phyloP scores from a whole-genome alignment of 2,888 invertebrate genomes.

The Acanthosoma haemorrhoidale region DNA sequence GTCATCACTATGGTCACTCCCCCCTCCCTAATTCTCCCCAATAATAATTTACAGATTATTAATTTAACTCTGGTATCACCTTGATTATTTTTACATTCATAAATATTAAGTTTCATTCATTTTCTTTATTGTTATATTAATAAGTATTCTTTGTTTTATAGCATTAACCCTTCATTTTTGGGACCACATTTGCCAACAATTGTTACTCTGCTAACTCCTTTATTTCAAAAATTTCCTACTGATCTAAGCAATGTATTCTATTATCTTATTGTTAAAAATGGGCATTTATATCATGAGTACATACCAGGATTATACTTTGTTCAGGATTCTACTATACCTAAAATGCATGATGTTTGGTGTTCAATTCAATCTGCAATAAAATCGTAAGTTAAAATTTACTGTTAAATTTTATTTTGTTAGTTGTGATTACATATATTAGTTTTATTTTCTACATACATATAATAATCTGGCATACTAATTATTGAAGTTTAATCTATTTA shows the following conservation, averaged over 20 bases:
- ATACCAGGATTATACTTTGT: constrained; percentile 83
- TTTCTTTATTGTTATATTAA: constrained; percentile 43
- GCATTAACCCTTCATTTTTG: constrained; percentile 62
- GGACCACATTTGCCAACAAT: constrained; percentile 79
- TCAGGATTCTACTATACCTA: constrained; percentile 47
- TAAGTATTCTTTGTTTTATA: constrained; percentile 38
- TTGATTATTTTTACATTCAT: too few species aligned
- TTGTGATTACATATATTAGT: too few species aligned
- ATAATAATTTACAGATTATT: not conserved
- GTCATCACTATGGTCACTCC: too few species aligned
- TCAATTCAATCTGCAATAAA: constrained; percentile 27
- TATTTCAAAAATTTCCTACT: constrained; percentile 61
- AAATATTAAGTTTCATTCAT: not conserved
- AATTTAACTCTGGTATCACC: not conserved
- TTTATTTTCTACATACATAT: too few species aligned
- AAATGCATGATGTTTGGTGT: constrained; percentile 36
- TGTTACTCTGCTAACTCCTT: constrained; percentile 71
- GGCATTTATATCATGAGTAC: constrained; percentile 58
- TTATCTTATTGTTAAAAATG: constrained; percentile 69
- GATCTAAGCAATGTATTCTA: constrained; percentile 72
- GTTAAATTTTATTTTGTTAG: too few species aligned
- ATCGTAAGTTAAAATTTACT: not conserved
- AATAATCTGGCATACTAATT: too few species aligned
- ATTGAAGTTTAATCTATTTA: too few species aligned
- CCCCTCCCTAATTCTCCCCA: not conserved